Evolutionary conservation across 2,888 invertebrate species (phyloP).

Genomic region (Platypus cylindrus): DNA sequence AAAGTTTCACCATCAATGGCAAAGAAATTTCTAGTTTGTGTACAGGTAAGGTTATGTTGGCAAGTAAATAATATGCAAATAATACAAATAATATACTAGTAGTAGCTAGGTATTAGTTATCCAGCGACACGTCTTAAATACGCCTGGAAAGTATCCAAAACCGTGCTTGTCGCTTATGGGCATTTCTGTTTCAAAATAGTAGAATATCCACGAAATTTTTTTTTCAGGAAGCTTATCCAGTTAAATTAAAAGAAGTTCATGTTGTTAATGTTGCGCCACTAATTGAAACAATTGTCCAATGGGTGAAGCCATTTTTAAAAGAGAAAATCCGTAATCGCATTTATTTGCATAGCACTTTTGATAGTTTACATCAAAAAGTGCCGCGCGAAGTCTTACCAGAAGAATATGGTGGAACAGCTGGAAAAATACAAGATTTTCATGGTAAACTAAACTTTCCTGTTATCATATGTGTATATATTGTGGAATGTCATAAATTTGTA

Average conservation of each 20-base stretch:
- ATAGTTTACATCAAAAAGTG: slow-evolving; percentile 63
- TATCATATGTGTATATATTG: neutral
- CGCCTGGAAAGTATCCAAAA: too few relatives aligned
- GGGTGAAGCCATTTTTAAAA: slow-evolving; percentile 76
- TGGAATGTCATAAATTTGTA: slow-evolving; percentile 28
- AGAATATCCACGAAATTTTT: slow-evolving; percentile 1
- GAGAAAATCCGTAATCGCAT: slow-evolving; percentile 78
- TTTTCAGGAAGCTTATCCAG: slow-evolving; percentile 68
- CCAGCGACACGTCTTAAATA: too few relatives aligned
- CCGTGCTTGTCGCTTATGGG: too few relatives aligned
- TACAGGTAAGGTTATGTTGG: slow-evolving; percentile 44
- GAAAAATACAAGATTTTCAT: slow-evolving; percentile 57
- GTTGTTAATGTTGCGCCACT: slow-evolving; percentile 73
- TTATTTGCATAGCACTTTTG: slow-evolving; percentile 61
- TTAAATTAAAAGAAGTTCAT: slow-evolving; percentile 76
- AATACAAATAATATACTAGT: too few relatives aligned
- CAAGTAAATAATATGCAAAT: too few relatives aligned
- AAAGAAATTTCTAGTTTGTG: slow-evolving; percentile 76
- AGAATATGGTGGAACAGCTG: slow-evolving; percentile 75
- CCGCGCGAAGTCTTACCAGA: slow-evolving; percentile 68
- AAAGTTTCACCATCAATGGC: slow-evolving; percentile 72
- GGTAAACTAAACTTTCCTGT: slow-evolving; percentile 34
- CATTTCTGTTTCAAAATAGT: too few relatives aligned
- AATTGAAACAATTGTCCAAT: slow-evolving; percentile 73
- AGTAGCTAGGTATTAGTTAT: too few relatives aligned